These are phyloP conservation scores for Lycodopsis pacificus DNA, from an alignment of 2,797 vertebrate genomes.

Conservation along the genomic window DNA sequence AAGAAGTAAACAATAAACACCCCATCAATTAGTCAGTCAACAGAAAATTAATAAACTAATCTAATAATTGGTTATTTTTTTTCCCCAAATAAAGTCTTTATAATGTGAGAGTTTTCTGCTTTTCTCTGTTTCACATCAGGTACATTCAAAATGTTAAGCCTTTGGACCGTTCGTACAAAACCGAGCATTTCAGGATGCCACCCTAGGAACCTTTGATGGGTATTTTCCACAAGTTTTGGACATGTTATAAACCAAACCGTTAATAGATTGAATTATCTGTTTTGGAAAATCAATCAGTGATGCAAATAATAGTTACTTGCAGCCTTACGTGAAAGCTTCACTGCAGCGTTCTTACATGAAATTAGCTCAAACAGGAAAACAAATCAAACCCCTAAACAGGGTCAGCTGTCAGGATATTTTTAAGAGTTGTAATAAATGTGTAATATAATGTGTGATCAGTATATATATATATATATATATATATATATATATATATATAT, in stretches of 20 bases:
- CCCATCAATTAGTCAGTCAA: not conserved
- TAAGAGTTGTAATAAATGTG: not conserved
- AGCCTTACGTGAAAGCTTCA: not conserved
- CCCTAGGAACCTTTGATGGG: not conserved
- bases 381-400: not conserved
- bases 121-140: not conserved
- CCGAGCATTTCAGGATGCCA: not conserved
- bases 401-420: not conserved
- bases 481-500: not conserved
- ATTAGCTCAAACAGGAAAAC: not conserved
- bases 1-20: too few species aligned
- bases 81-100: not conserved
- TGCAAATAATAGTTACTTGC: not conserved
- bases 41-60: not conserved
- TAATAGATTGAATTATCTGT: not conserved
- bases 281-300: not conserved
- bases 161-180: not conserved
- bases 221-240: not conserved
- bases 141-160: not conserved
- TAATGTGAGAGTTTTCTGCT: not conserved
- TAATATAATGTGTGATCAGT: not conserved
- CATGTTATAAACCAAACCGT: not conserved
- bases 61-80: not conserved
- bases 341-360: not conserved
- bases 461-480: not conserved